Conservation (phyloP, 2,888 invertebrate species). For the Clostera curtula region DNA sequence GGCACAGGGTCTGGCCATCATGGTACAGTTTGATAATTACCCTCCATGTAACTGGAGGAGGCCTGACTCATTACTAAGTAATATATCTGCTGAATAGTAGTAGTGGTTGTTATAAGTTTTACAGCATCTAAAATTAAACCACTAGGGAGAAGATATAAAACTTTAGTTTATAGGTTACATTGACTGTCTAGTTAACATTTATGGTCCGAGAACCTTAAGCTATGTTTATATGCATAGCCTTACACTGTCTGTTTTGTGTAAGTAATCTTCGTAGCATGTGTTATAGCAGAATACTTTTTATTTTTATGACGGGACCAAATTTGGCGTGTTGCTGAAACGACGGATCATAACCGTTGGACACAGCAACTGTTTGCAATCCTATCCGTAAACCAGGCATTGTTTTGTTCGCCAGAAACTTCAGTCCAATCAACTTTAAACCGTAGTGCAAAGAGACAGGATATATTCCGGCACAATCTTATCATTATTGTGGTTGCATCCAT, state of each 20-base stretch:
- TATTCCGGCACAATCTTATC: slow-evolving; percentile 22
- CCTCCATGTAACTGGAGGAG: no score
- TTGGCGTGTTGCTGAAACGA: slow-evolving; percentile 64
- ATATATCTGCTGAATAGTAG: no score
- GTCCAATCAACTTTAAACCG: slow-evolving; percentile 28
- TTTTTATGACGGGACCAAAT: slow-evolving; percentile 65
- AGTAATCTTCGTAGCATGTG: slow-evolving; percentile 45
- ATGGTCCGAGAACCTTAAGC: no score
- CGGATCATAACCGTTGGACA: slow-evolving; percentile 66
- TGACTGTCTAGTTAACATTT: no score
- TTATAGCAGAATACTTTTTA: slow-evolving; percentile 56
- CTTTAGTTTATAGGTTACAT: no score
- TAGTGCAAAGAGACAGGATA: slow-evolving; percentile 24
- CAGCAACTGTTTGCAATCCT: slow-evolving; percentile 62
- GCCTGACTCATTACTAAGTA: no score
- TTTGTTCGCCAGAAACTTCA: slow-evolving; percentile 30
- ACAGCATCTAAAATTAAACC: no score
- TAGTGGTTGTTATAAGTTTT: no score
- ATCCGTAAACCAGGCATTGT: slow-evolving; percentile 49
- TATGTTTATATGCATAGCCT: no score
- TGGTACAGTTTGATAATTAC: no score
- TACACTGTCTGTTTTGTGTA: slow-evolving; percentile 21
- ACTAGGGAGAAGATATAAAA: no score
- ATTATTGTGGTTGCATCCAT: slow-evolving; percentile 42
- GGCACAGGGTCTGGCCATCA: no score